phyloP scores from a whole-genome alignment of 2,113 vertebrate genomes.

The Hippocampus mohnikei region DNA sequence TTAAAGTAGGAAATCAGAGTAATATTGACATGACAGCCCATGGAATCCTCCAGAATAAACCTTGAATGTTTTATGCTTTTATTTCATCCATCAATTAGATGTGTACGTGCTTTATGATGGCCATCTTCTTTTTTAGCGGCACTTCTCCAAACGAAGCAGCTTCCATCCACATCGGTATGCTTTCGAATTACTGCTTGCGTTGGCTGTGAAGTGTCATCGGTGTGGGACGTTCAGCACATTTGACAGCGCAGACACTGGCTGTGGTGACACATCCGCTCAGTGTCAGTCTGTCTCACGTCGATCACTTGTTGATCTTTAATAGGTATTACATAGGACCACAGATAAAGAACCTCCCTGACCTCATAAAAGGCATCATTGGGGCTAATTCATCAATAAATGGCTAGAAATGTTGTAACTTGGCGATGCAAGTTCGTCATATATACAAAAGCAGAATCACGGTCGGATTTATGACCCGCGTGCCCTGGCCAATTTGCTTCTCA shows the following conservation, averaged over 20 bases:
- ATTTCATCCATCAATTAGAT: not conserved
- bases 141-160: constrained; percentile 7
- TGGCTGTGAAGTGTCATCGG: not conserved
- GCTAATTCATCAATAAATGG: too few relatives aligned
- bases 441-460: too few relatives aligned
- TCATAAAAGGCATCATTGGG: too few relatives aligned
- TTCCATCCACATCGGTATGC: not conserved
- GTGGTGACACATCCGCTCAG: constrained; percentile 1
- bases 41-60: not conserved
- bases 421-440: too few relatives aligned
- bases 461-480: too few relatives aligned
- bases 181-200: constrained; percentile 21
- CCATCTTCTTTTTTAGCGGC: not conserved
- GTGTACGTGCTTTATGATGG: not conserved
- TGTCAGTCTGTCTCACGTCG: constrained; percentile 10
- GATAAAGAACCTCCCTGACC: not conserved
- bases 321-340: not conserved
- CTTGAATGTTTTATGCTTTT: not conserved
- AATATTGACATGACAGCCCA: not conserved
- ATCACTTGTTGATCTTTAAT: not conserved
- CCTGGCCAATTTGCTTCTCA: too few relatives aligned
- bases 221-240: not conserved
- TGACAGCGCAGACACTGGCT: constrained; percentile 7
- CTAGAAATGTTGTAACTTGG: too few relatives aligned
- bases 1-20: constrained; percentile 12